Evolutionary conservation across 2,888 invertebrate species (phyloP), one percentile per base, ranked within the genome.

Genomic region (Xylocampa areola): DNA sequence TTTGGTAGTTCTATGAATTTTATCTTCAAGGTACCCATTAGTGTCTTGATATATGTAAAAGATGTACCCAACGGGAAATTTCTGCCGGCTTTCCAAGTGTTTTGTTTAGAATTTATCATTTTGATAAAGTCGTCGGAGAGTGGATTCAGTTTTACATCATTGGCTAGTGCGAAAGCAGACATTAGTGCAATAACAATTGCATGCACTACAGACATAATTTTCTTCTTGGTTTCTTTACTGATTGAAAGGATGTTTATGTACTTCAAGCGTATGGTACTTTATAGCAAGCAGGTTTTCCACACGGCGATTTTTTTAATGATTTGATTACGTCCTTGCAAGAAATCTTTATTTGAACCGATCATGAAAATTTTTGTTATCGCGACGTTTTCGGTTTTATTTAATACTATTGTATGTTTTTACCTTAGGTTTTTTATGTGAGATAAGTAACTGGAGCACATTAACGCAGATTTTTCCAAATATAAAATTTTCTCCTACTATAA

Each of bases 31-130:
- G 96, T 96, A 30, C 97, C 97, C 96, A 97, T 96, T 60, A 98
- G 89, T 54, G 94, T 89, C 68, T 87, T 92, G 45, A 98, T 94
- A 82, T 96, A 95, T 0, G 88, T 84, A 77, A 95, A 90, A 0
- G 96, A 88, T 0, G 95, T 94, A 5, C 95, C 84, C 27, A 88
- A 77, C n/a, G 94, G 94, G 76, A 97, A 98, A 89, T 97, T 98
- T 51, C 96, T 94, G 8, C 97, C 97, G 60, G 97, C 97, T 88
- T 92, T 96, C 98, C 98, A 98, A 49, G 96, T 95, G n/a, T 92
- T 92, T 55, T 96, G 95, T 76, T 95, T 89, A 11, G 89, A 86
- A 85, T 97, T 97, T 58, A 98, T 96, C 60, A 94, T 86, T 36
- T 95, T 82, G 59, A 97, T 96, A 81, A 96, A 96, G 41, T 96